Evolutionary conservation across 2,113 vertebrate genomes (phyloP).

Genomic region (Halichoeres trimaculatus): DNA sequence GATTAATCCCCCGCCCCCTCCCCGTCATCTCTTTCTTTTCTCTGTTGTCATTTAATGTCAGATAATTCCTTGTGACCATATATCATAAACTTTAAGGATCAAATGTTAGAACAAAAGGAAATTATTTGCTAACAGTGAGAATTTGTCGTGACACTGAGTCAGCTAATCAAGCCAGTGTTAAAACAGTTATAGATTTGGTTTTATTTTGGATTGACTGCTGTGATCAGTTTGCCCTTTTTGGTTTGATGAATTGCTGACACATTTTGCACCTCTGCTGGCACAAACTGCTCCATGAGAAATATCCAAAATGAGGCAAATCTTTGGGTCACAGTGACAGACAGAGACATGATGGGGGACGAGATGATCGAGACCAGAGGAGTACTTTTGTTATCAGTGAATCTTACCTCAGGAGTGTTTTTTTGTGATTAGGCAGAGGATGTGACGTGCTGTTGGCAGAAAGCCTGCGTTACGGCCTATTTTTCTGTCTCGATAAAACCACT

Average conservation of each 20-base stretch:
- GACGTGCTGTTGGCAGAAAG: conserved; percentile 36
- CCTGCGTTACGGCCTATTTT: conserved; percentile 68
- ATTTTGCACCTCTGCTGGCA: conserved; percentile 13
- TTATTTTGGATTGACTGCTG: not conserved
- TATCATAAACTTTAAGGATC: not conserved
- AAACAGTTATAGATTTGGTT: not conserved
- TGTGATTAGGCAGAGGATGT: conserved; percentile 51
- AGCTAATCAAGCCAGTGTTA: too few species aligned
- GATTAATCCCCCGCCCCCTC: too few species aligned
- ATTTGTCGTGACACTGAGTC: too few species aligned
- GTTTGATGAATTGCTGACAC: conserved; percentile 15
- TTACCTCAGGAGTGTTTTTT: conserved; percentile 29
- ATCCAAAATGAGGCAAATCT: conserved; percentile 23
- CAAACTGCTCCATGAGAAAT: conserved; percentile 41
- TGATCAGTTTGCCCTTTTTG: not conserved
- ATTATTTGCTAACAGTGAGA: not conserved
- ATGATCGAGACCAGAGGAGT: conserved; percentile 23
- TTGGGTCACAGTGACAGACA: conserved; percentile 40
- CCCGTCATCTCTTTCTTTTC: not conserved
- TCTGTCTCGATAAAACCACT: conserved; percentile 60
- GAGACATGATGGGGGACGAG: conserved; percentile 15
- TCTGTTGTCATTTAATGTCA: not conserved
- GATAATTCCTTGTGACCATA: not conserved
- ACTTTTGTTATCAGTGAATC: conserved; percentile 44
- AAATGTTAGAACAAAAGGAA: not conserved